These are phyloP conservation scores for Argyresthia goedartella DNA, from an alignment of 2,888 invertebrate species.

Conservation along the genomic window DNA sequence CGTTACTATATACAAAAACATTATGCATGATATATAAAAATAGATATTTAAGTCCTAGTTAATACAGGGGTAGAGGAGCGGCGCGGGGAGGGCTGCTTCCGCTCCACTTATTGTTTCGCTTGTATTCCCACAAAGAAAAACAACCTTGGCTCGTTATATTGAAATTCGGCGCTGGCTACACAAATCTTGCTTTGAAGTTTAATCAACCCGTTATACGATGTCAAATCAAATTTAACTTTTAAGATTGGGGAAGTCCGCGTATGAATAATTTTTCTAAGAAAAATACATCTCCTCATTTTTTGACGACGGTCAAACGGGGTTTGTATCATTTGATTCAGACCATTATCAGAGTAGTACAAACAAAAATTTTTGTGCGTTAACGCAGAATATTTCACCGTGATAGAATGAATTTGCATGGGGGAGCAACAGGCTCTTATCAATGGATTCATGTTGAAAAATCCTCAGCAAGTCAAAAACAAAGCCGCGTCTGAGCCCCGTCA, in stretches of 20 bases:
- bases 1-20: too few relatives aligned
- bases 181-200: neutral
- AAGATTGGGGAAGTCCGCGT: neutral
- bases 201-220: neutral
- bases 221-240: neutral
- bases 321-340: too few relatives aligned
- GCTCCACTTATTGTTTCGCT: constrained; percentile 27
- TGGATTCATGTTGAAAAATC: constrained; percentile 17
- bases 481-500: constrained; percentile 27
- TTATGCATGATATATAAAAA: neutral
- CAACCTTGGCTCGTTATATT: constrained; percentile 43
- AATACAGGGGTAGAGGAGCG: neutral
- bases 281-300: too few relatives aligned
- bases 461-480: constrained; percentile 18
- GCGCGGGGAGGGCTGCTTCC: neutral
- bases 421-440: constrained; percentile 28
- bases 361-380: neutral
- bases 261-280: too few relatives aligned
- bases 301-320: too few relatives aligned
- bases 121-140: constrained; percentile 40
- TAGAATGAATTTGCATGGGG: neutral
- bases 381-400: too few relatives aligned
- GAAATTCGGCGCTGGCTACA: constrained; percentile 24
- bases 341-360: neutral
- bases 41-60: constrained; percentile 1